These are phyloP conservation scores for Pollicipes pollicipes DNA, from an alignment of 1,140 invertebrate species.

Conservation along the genomic window DNA sequence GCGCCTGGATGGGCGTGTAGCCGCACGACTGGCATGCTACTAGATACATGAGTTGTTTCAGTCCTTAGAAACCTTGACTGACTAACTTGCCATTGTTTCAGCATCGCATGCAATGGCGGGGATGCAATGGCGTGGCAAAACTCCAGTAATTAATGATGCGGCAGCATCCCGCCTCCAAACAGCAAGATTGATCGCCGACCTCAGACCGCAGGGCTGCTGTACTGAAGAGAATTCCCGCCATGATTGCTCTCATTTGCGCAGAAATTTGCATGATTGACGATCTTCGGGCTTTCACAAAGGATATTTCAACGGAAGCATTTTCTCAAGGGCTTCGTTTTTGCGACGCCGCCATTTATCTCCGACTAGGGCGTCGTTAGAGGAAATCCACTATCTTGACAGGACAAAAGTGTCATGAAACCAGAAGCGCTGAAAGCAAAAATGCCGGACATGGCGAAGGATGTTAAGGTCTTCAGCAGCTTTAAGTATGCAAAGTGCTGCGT, in stretches of 20 bases:
- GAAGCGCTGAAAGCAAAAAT: no score
- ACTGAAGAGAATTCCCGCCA: neutral
- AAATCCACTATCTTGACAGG: neutral
- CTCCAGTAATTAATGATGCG: neutral
- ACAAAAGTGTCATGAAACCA: no score
- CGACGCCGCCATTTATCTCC: neutral
- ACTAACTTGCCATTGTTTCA: no score
- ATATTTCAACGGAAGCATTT: neutral
- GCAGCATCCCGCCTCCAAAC: neutral
- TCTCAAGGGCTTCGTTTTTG: neutral
- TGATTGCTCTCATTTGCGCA: neutral
- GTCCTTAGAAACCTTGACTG: no score
- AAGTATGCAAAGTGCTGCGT: no score
- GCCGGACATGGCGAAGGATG: no score
- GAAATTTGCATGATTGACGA: slow-evolving; percentile 2
- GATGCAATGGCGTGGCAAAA: no score
- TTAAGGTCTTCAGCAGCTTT: no score
- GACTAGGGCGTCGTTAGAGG: neutral
- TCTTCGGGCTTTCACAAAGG: neutral
- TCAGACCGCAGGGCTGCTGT: neutral
- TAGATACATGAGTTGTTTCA: no score
- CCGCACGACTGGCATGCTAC: no score
- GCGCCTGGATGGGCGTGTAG: no score
- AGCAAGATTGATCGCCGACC: neutral
- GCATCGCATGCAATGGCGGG: no score